Base-by-base conservation (phyloP, 2,888 invertebrate species). In the Drosophila phalerata region DNA sequence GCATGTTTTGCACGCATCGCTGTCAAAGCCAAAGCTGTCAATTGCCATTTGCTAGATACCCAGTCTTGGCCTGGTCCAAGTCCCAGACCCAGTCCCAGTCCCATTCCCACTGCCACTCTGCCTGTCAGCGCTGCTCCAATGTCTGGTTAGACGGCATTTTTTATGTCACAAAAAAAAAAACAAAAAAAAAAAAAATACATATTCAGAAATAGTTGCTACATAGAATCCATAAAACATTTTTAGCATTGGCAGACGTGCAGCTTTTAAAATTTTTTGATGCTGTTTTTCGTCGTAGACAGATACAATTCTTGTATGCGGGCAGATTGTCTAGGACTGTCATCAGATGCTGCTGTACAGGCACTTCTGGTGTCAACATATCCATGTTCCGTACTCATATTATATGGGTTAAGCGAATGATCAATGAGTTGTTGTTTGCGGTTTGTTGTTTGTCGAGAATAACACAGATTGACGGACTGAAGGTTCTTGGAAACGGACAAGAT, bases 101-200 rank as follows among this genome's bases (percentile, higher is more conserved):
- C 25, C 5, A 53, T 5, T 32, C 42, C 57, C 65, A 53, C 60
- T 37, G 19, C 42, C 69, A 53, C 28, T 49, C 51, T 61, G 69
- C 40, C 66, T 79, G 78, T 79, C 63, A 62, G 47, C 57, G 43
- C 30, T 49, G 38, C 45, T 66, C 75, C 73, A 71, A 65, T 69
- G 81, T 81, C 87, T 88, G 87, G 84, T 84, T 84, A 79, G 89
- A 84, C 84, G 61, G 71, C 89, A 84, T 84, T 84, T 84, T 80
- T 86, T 61, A 58, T 75, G 69, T 58, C 58, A 37, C 58, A 53
- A 19, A 34, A 22, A 19, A 3, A 32, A 34, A 65, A 67, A 55
- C n/a, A 32, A 34, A 65, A 67, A 55, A 53, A 19, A 34, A 22
- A 19, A 3, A 32, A 34, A 65, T 65, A 55, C 22, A 67, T 60